A percentile compares a stretch with the other conserved stretches of the same genome.
Conservation (phyloP, 2,888 invertebrate genomes). For the Campaea margaritaria region DNA sequence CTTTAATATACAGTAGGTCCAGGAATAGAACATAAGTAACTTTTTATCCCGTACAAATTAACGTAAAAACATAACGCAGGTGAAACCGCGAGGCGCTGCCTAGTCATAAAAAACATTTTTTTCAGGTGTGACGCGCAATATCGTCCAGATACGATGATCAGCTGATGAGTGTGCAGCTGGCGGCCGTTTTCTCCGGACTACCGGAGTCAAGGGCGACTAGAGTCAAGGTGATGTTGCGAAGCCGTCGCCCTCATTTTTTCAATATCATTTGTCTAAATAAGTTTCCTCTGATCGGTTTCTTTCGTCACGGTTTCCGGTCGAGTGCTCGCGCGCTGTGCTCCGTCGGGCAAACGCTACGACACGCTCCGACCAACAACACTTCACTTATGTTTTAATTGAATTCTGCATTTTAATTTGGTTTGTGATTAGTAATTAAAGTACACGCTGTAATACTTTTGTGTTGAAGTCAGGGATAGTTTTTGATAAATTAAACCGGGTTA, state of each 20-base stretch:
- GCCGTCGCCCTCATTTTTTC: conserved; percentile 74
- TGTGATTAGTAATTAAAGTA: background rate
- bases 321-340: conserved; percentile 58
- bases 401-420: background rate
- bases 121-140: background rate
- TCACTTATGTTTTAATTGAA: conserved; percentile 15
- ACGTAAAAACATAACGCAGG: no score
- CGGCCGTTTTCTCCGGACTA: conserved; percentile 75
- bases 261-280: conserved; percentile 68
- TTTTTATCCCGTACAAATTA: no score
- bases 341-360: conserved; percentile 30
- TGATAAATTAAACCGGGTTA: no score
- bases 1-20: no score
- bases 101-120: no score
- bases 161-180: conserved; percentile 48
- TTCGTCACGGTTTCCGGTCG: conserved; percentile 76
- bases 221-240: conserved; percentile 80
- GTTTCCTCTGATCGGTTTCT: conserved; percentile 72
- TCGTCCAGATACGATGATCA: conserved; percentile 21
- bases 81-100: no score
- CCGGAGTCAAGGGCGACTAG: conserved; percentile 75
- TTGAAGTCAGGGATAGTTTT: no score
- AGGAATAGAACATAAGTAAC: no score
- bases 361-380: conserved; percentile 23
- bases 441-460: background rate